Evolutionary conservation across 2,888 invertebrate genomes (phyloP).

Genomic region (Lampropteryx suffumata): DNA sequence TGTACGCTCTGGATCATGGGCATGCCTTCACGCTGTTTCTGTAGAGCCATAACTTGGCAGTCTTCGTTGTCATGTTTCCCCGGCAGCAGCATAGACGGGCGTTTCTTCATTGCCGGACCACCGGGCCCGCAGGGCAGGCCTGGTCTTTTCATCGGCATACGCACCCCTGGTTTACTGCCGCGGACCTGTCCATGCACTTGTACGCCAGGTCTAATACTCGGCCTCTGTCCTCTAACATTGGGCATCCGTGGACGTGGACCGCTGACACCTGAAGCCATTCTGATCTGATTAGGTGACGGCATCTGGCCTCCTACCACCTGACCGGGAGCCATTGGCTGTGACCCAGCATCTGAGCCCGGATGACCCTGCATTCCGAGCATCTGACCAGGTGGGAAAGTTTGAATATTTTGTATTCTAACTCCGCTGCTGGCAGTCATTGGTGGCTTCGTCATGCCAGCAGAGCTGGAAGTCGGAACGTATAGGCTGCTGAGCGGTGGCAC

Average conservation of each 20-base stretch:
- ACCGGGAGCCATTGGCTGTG: conserved; percentile 42
- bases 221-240: conserved; percentile 56
- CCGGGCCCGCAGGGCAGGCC: conserved; percentile 39
- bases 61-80: conserved; percentile 89
- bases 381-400: conserved; percentile 68
- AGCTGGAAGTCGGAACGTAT: conserved; percentile 59
- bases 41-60: conserved; percentile 89
- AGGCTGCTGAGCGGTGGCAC: conserved; percentile 47
- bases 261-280: conserved; percentile 62
- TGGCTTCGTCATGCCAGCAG: conserved; percentile 63
- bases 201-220: conserved; percentile 66
- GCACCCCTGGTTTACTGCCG: conserved; percentile 55
- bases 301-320: conserved; percentile 57
- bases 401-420: conserved; percentile 71
- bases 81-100: conserved; percentile 85
- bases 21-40: conserved; percentile 87
- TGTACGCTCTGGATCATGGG: conserved; percentile 90
- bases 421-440: conserved; percentile 43
- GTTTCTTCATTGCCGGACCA: conserved; percentile 67
- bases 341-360: conserved; percentile 25
- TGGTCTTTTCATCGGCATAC: conserved; percentile 73
- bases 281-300: conserved; percentile 61
- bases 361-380: conserved; percentile 47
- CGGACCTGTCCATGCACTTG: conserved; percentile 72
- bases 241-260: conserved; percentile 66